Evolutionary conservation across 2,113 vertebrate genomes (phyloP), one percentile per base, ranked within the genome.

Genomic region (Nibea coibor): DNA sequence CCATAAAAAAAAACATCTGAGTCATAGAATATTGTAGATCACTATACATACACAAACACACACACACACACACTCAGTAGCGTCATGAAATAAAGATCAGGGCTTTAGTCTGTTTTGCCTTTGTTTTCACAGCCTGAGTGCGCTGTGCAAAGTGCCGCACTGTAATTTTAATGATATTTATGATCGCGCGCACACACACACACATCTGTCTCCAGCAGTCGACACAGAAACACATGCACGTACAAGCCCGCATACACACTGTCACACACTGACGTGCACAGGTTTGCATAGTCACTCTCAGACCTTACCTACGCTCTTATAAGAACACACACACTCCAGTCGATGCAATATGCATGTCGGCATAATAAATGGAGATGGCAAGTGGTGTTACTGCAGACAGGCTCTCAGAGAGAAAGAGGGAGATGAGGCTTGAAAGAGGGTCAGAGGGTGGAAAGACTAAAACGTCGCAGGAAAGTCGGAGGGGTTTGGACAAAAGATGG

Each of bases 121-220:
- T 80, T 90, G 90, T 89, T 91, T 81, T 86, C 79, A 90, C 73
- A 84, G 86, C 31, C 81, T 70, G 59, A 67, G 80, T 84, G 72
- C 84, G 57, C 73, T 69, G 68, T 78, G 83, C 79, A 89, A 91
- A 89, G 80, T 87, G 83, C 76, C 74, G 39, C 10, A 10, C 70
- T 88, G 86, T 88, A 86, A 84, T 62, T 82, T 88, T 86, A 83
- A 87, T 87, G 86, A 87, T 85, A 91, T 91, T 85, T 84, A 85
- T 78, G 83, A 82, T 72, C 4, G 22, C 47, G 64, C 31, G 5
- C 72, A 57, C 72, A 57, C 82, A 66, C 72, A 67, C 82, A 63
- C 71, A 74, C 72, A 78, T 76, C 77, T 56, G 80, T 87, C 82
- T 84, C 65, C 73, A 71, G 57, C 73, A 72, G 82, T 76, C 62